Base-by-base conservation (phyloP, 2,113 vertebrate species). In the Centropristis striata region DNA sequence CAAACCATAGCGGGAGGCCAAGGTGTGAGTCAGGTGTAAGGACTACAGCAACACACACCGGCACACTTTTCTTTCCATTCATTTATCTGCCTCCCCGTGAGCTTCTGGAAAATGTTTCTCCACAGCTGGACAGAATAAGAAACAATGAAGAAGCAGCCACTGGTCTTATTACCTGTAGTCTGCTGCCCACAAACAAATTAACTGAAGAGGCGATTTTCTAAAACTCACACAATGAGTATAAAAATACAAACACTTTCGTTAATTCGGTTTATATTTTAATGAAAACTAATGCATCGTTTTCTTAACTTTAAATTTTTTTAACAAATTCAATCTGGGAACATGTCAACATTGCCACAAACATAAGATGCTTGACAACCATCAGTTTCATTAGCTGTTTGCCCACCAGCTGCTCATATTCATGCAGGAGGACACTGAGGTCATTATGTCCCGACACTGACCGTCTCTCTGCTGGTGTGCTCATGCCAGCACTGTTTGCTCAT, bases 21-120 rank as follows among this genome's bases (percentile, higher is more conserved):
- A 90, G 85, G 83, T 87, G 80, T 79, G 60, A 86, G 68, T 83
- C 74, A 90, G 84, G 90, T 91, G 86, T 65, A 80, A 87, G 70
- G 72, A 85, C 61, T 21, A 6, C 18, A 71, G 78, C 50, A 20
- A 41, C 18, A 21, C 4, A 41, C 20, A 59, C 37, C 32, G 4
- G 50, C 70, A 79, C 36, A 63, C 44, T 74, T 50, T 50, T 27
- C 44, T 74, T 71, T 82, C 64, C 78, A 60, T 78, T 88, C 58
- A 84, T 88, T 81, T 25, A 67, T 70, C 53, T 58, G 41, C 53
- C 13, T 36, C 50, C 41, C 25, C 23, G 23, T 16, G 46, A 81
- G 54, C 37, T 32, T 69, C 68, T 54, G 66, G 68, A 74, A 64
- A 68, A 50, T 71, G 51, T 71, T 67, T 67, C 55, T 53, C 53